Evolutionary conservation across 1,140 invertebrate species (phyloP), one percentile per base, ranked within the genome.

Genomic region (Drosophila watanabei): DNA sequence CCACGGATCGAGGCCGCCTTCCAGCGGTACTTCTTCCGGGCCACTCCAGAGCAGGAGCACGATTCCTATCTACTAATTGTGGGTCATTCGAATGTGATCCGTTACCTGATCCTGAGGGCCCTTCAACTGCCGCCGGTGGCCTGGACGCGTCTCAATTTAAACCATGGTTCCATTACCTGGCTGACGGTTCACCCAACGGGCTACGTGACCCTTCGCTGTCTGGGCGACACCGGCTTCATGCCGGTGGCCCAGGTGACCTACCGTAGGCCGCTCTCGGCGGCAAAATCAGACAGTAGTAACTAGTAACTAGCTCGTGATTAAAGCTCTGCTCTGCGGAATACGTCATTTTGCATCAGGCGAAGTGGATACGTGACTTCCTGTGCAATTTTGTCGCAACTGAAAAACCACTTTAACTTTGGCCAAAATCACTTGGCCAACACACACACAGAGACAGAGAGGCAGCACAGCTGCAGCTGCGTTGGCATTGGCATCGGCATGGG

Each of bases 1-100:
- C 96, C 98, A 0, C 94, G 99, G 76, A 99, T 99, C 82, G 99
- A 99, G 94, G 97, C 98, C 1, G 99, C 97, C 14, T 99, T 99
- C 94, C 94, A 98, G 46, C 96, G 97, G 83, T 98, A 99, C 93
- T 97, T 99, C 92, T 96, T 99, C 93, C 94, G 99, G 63, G 98
- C 99, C 20, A 94, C 95, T 41, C 95, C 96, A 2, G 93, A 94
- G 6, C 98, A 99, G 94, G 94, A 95, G 61, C 94, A 96, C 46
- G 98, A 99, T 92, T 96, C 96, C 2, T 98, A 97, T 93, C 98
- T 99, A 57, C 93, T 99, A 35, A 94, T 99, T 51, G 98, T 99
- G 6, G 99, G 99, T 82, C 99, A 99, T 94, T 98, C 97, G 8
- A 99, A 99, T 94, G 98, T 99, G 11, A 99, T 99, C 80, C 94